A percentile compares a stretch with the other conserved stretches of the same genome.
These are phyloP conservation scores for Lontra canadensis DNA, from an alignment of 2,113 vertebrate genomes.

Conservation along the genomic window DNA sequence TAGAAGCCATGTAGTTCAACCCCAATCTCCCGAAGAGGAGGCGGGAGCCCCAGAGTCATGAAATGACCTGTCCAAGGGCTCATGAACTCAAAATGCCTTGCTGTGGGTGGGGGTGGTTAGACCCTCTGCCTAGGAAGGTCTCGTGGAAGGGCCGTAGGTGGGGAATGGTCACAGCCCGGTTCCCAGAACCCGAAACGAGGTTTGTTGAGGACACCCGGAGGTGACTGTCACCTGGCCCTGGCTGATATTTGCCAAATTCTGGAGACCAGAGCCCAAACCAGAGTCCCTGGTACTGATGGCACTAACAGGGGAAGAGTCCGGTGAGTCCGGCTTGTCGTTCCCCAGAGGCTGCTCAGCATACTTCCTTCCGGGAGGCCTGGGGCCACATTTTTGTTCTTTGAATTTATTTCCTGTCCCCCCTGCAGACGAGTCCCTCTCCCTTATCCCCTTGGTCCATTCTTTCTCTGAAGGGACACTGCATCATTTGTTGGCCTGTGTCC, in stretches of 20 bases:
- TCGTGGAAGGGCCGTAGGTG: accelerated
- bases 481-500: no score
- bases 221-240: neutral
- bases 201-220: neutral
- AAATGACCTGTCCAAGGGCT: neutral
- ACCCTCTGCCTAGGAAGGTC: neutral
- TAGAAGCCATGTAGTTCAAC: neutral
- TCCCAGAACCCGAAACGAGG: neutral
- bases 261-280: neutral
- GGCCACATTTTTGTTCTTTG: neutral
- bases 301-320: neutral
- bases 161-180: neutral
- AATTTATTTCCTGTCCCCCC: neutral
- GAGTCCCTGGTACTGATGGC: neutral
- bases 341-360: neutral
- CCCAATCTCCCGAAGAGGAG: neutral
- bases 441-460: neutral
- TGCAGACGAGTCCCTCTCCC: neutral
- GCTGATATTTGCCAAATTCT: neutral
- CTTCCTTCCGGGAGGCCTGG: neutral
- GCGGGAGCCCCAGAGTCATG: neutral
- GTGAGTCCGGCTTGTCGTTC: accelerated
- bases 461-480: neutral
- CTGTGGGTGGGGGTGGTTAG: neutral
- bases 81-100: neutral